These are phyloP conservation scores for Gymnoscopelus microlampas DNA, from an alignment of 2,797 vertebrate genomes.

Conservation along the genomic window DNA sequence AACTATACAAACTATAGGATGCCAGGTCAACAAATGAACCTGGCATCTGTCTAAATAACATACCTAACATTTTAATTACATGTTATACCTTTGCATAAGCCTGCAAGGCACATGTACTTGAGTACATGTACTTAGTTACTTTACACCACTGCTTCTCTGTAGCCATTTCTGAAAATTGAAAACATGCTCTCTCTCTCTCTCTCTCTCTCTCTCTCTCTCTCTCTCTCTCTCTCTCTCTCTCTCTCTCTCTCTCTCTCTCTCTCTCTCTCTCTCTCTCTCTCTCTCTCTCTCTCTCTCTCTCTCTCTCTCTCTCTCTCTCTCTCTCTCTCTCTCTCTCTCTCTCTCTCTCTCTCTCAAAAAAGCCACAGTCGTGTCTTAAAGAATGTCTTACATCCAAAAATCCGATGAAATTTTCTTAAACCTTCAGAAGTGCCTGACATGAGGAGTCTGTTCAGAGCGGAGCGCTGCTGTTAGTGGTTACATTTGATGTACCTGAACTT, in stretches of 20 bases:
- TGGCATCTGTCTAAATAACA: too few relatives aligned
- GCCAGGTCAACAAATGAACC: too few relatives aligned
- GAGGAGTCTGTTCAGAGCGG: conserved; percentile 8
- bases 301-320: neutral
- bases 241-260: too few relatives aligned
- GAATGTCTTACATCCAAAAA: neutral
- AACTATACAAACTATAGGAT: too few relatives aligned
- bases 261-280: neutral
- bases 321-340: conserved; percentile 6
- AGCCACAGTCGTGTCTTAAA: conserved; percentile 19
- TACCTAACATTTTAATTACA: too few relatives aligned
- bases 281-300: conserved; percentile 14
- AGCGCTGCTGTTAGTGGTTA: neutral
- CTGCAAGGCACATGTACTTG: too few relatives aligned
- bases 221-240: too few relatives aligned
- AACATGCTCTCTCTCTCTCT: conserved; percentile 19
- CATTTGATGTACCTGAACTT: conserved; percentile 11
- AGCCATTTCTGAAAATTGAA: conserved; percentile 29
- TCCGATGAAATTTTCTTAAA: conserved; percentile 10
- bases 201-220: too few relatives aligned
- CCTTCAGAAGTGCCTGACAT: conserved; percentile 7
- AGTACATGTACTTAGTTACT: too few relatives aligned
- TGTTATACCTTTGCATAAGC: too few relatives aligned
- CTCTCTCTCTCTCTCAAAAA: conserved; percentile 12
- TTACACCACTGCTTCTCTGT: conserved; percentile 3